These are phyloP conservation scores for Chaetura pelagica DNA, from an alignment of 2,113 vertebrate genomes.

Conservation along the genomic window DNA sequence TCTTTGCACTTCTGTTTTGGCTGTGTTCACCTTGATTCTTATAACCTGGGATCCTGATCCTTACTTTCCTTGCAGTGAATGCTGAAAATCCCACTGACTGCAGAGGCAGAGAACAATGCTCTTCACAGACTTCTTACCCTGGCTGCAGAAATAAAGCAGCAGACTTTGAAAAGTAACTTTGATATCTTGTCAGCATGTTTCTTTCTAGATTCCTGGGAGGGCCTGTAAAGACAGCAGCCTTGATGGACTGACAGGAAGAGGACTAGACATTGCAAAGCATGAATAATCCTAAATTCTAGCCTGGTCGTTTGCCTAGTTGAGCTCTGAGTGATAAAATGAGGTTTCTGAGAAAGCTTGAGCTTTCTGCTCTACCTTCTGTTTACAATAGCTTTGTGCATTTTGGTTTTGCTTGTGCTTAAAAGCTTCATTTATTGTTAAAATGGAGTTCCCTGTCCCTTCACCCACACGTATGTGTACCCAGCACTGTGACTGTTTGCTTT, in stretches of 20 bases:
- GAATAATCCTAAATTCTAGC: slow-evolving; percentile 12
- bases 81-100: not conserved
- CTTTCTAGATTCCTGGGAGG: not conserved
- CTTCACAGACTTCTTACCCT: not conserved
- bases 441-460: not conserved
- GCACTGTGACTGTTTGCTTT: not conserved
- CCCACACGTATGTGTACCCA: accelerated
- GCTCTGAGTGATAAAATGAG: not conserved
- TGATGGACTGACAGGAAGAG: not conserved
- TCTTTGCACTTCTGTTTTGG: accelerated
- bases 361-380: not conserved
- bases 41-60: not conserved
- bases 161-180: not conserved
- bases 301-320: not conserved
- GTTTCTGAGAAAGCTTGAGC: not conserved
- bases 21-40: not conserved
- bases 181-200: not conserved
- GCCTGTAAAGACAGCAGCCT: not conserved
- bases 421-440: not conserved
- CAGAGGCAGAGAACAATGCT: not conserved
- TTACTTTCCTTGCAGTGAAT: not conserved
- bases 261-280: slow-evolving; percentile 1
- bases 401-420: not conserved
- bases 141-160: not conserved
- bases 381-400: not conserved